These are phyloP conservation scores for Danaus melanippus DNA, from an alignment of 1,140 invertebrate species.

Conservation along the genomic window DNA sequence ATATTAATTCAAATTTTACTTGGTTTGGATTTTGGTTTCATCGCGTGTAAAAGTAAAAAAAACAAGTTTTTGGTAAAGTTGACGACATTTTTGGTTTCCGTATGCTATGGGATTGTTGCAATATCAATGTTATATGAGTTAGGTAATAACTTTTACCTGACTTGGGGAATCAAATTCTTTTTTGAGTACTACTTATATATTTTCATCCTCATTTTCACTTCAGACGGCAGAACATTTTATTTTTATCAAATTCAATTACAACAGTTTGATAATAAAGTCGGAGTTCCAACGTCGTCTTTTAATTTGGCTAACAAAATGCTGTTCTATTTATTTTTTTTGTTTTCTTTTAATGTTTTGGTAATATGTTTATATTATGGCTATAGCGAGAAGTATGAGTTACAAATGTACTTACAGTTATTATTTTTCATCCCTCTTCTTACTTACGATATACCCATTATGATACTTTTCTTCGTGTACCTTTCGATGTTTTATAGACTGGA, in stretches of 20 bases:
- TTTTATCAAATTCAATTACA: constrained; percentile 1
- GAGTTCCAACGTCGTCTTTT: not conserved
- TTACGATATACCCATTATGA: not conserved
- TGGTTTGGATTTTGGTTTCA: constrained; percentile 1
- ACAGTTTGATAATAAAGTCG: constrained; percentile 1
- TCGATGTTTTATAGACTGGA: constrained; percentile 1
- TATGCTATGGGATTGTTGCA: too few relatives aligned
- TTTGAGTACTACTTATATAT: constrained; percentile 3
- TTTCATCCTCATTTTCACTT: not conserved
- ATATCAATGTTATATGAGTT: too few relatives aligned
- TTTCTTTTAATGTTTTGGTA: not conserved
- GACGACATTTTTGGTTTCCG: too few relatives aligned
- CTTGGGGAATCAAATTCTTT: not conserved
- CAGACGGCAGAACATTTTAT: not conserved
- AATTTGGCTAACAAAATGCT: not conserved
- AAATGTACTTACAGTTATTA: too few relatives aligned
- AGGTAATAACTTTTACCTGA: not conserved
- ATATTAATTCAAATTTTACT: not conserved
- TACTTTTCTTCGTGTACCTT: constrained; percentile 8
- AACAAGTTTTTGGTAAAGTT: not conserved
- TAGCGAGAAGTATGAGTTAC: too few relatives aligned
- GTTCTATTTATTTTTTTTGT: not conserved
- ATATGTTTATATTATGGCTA: not conserved
- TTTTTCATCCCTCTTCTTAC: too few relatives aligned
- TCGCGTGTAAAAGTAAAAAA: not conserved